These are phyloP conservation scores for Eupithecia inturbata DNA, from an alignment of 2,888 invertebrate genomes.

Conservation along the genomic window DNA sequence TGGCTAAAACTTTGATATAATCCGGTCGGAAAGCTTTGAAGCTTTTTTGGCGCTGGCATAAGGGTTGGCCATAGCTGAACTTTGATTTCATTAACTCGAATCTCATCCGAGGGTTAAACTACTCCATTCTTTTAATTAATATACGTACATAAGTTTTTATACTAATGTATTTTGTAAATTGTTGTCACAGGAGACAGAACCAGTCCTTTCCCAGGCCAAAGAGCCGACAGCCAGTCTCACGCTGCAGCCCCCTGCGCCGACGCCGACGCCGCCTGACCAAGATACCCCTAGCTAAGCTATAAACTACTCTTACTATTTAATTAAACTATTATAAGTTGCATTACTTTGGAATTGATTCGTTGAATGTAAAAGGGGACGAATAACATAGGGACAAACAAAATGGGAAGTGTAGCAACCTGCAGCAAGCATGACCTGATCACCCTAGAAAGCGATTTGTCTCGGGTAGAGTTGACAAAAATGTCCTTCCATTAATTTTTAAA, in stretches of 20 bases:
- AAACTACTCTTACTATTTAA: conserved; percentile 3
- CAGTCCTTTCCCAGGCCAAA: not conserved
- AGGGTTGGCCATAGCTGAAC: no score
- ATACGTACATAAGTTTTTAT: no score
- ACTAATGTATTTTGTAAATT: not conserved
- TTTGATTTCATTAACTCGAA: no score
- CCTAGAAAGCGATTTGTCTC: not conserved
- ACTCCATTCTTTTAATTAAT: not conserved
- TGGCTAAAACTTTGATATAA: no score
- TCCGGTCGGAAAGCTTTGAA: no score
- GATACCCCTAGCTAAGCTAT: conserved; percentile 35
- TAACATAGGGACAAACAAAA: not conserved
- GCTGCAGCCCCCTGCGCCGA: conserved; percentile 48
- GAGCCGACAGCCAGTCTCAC: conserved; percentile 57
- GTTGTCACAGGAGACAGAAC: conserved; percentile 44
- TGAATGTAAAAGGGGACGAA: not conserved
- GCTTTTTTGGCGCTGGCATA: no score
- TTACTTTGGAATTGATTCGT: conserved; percentile 26
- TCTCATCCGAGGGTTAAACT: no score
- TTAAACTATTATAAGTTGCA: conserved; percentile 18
- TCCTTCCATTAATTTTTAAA: not conserved
- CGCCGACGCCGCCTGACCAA: conserved; percentile 59
- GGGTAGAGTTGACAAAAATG: not conserved
- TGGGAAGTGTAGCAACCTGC: not conserved
- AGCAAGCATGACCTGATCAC: not conserved